A percentile compares a stretch with the other conserved stretches of the same genome.
phyloP scores from a whole-genome alignment of 2,797 vertebrate genomes.

The Pyrocephalus nanus region DNA sequence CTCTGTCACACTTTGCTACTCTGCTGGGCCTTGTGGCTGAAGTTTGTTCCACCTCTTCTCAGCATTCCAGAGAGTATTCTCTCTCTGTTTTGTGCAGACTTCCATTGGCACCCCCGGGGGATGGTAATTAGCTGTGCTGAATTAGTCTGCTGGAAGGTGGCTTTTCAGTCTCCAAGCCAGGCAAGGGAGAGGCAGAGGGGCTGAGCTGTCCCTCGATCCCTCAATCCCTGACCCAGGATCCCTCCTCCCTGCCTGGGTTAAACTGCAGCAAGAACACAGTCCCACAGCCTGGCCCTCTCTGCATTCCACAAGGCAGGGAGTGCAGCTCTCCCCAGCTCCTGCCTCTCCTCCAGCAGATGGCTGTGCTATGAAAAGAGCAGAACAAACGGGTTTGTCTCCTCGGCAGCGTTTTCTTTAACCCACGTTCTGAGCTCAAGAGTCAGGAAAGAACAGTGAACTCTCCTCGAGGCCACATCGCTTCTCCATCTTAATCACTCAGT shows the following conservation, averaged over 20 bases:
- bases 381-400: background rate
- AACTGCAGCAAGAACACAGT: too few species aligned
- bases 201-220: background rate
- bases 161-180: background rate
- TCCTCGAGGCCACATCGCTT: background rate
- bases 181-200: background rate
- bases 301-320: background rate
- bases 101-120: background rate
- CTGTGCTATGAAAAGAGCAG: background rate
- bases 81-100: background rate
- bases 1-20: background rate
- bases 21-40: background rate
- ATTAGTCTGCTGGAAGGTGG: background rate
- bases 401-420: background rate
- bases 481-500: background rate
- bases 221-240: too few species aligned
- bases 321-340: background rate
- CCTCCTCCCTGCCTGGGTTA: background rate
- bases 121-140: background rate
- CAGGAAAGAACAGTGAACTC: background rate
- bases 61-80: background rate
- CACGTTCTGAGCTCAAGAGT: background rate
- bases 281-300: background rate
- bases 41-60: background rate
- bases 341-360: background rate